A percentile compares a stretch with the other conserved stretches of the same genome.
These are phyloP conservation scores for Pygathrix nemaeus DNA, from an alignment of 2,113 vertebrate genomes.

Conservation along the genomic window DNA sequence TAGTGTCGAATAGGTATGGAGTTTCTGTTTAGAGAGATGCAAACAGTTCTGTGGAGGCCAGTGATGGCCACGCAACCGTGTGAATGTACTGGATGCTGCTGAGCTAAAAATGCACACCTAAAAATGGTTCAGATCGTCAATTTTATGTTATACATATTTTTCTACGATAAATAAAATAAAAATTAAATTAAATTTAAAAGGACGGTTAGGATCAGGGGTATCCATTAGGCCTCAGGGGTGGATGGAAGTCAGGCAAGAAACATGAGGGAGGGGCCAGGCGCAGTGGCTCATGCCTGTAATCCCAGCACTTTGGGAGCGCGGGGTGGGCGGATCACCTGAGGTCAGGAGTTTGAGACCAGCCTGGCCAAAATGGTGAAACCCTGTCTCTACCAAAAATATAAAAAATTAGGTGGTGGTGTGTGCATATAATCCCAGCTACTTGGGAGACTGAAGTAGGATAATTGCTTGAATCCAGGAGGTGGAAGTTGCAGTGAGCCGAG, in stretches of 20 bases:
- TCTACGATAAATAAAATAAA: background rate
- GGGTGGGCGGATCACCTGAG: background rate
- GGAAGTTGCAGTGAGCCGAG: no score
- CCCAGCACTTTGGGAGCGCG: background rate
- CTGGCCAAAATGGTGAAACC: background rate
- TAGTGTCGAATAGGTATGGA: fast-evolving
- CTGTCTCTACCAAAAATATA: background rate
- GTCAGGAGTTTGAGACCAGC: background rate
- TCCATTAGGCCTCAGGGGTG: background rate
- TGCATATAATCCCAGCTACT: background rate
- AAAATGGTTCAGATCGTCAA: fast-evolving
- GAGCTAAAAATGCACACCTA: fast-evolving
- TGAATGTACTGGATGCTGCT: fast-evolving
- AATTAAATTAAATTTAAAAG: background rate
- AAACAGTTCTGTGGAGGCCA: background rate
- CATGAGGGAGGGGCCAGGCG: no score
- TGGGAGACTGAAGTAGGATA: background rate
- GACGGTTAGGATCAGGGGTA: background rate
- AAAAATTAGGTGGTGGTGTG: background rate
- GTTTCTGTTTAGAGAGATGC: background rate
- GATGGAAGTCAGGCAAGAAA: background rate
- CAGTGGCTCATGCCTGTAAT: background rate
- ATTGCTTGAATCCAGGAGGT: background rate
- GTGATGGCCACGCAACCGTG: fast-evolving
- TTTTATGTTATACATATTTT: background rate